Evolutionary conservation across 92 coral and sea anemone species (phyloP), one percentile per base, ranked within the genome.

Genomic region (Phenganax marumi): DNA sequence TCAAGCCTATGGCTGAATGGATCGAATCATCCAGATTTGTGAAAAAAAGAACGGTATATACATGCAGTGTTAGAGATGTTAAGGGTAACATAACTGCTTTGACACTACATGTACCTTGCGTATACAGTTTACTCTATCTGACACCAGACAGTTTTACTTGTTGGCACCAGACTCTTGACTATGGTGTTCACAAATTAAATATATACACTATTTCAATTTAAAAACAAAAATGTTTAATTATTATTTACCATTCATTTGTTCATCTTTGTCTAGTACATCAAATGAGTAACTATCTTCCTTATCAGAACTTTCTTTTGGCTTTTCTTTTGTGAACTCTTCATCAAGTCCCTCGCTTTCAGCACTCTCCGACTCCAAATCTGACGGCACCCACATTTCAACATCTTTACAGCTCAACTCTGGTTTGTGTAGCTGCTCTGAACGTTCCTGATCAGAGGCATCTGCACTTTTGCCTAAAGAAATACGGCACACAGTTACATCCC

Each of bases 321-420:
- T 46, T 16, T 79, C 91, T 3, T 7, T 24, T 62, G 75, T 90
- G 26, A 81, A 76, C 19, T 90, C 97, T 33, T 22, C 13, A 25
- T 69, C 60, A 46, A 52, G 12, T 57, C 54, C 87, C 21, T 77
- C 73, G 23, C 75, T 87, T 3, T 16, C 52, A 64, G 69, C 90
- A 25, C 82, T 69, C 23, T 88, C 97, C 19, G 97, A 90, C 46
- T 92, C 97, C 16, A 85, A 74, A 50, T 90, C 93, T 48, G 97
- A 89, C 10, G 97, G 93, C 14, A 92, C 87, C 97, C 93, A 90
- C 88, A 92, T 88, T 33, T 74, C 84, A 8, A 5, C 10, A 52
- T 81, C 73, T 14, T 52, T 68, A 22, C 49, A 14, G 22, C 52
- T 79, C 0, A 23, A 60, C 19, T 71, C 25, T 4, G 25, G 10